These are phyloP conservation scores for Lutraria rhynchaena DNA, from an alignment of 1,140 invertebrate genomes.

Conservation along the genomic window DNA sequence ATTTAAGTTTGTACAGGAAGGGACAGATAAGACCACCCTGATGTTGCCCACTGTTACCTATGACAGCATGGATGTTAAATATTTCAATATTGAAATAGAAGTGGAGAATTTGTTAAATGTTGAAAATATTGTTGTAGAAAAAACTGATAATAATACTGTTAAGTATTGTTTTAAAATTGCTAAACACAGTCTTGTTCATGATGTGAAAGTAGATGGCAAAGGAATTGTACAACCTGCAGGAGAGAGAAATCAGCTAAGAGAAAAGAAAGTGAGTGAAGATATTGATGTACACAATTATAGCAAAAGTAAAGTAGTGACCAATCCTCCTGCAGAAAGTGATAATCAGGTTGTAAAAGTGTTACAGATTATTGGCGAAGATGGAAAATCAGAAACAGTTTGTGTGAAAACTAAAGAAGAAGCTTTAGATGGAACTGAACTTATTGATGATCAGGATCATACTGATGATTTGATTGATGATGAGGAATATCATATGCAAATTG, in stretches of 20 bases:
- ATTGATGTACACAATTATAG: conserved; percentile 31
- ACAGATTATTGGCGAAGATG: background rate
- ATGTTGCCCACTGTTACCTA: conserved; percentile 29
- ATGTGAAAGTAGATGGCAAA: background rate
- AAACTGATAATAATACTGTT: background rate
- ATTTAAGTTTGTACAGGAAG: conserved; percentile 34
- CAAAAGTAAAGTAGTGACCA: background rate
- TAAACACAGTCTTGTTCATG: background rate
- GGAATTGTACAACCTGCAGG: conserved; percentile 1
- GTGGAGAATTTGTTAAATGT: conserved; percentile 8
- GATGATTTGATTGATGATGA: background rate
- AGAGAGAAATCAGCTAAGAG: too few species aligned
- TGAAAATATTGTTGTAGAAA: background rate
- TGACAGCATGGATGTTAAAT: conserved; percentile 23
- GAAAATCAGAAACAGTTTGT: background rate
- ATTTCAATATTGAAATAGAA: conserved; percentile 34
- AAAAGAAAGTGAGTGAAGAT: too few species aligned
- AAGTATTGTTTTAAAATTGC: conserved; percentile 1
- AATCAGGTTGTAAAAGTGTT: background rate
- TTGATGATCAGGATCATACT: background rate
- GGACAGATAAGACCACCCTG: conserved; percentile 4
- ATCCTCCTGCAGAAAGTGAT: background rate
- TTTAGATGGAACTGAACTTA: conserved; percentile 25
- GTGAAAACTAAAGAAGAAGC: background rate
- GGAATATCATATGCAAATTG: background rate